Conservation (phyloP, 2,797 vertebrate species). For the Pantherophis vulpinus region DNA sequence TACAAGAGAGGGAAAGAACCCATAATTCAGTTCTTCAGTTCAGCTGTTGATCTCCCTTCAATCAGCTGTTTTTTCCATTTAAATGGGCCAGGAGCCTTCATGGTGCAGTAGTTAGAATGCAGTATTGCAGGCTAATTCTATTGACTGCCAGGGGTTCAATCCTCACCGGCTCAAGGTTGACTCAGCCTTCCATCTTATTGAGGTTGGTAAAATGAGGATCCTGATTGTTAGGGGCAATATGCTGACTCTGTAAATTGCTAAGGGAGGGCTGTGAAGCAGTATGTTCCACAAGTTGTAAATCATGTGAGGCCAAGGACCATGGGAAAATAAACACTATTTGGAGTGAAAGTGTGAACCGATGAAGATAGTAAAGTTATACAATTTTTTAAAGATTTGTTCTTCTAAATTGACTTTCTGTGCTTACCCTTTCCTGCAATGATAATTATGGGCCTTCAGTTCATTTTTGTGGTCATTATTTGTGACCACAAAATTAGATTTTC, state of each 20-base stretch:
- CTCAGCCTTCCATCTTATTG: too few relatives aligned
- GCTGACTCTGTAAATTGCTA: too few relatives aligned
- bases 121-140: too few relatives aligned
- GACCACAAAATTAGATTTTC: background rate
- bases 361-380: background rate
- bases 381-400: background rate
- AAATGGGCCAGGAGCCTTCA: too few relatives aligned
- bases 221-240: too few relatives aligned
- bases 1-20: background rate
- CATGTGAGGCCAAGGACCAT: background rate
- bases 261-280: too few relatives aligned
- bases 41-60: background rate
- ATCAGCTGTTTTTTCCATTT: background rate
- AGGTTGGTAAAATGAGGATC: too few relatives aligned
- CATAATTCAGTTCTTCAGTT: background rate
- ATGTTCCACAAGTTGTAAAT: background rate
- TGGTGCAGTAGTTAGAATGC: too few relatives aligned
- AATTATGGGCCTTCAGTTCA: background rate
- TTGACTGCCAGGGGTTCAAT: too few relatives aligned
- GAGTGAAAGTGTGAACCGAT: background rate
- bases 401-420: background rate
- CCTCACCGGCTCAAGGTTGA: too few relatives aligned
- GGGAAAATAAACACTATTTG: background rate
- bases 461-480: background rate
- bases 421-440: background rate